A percentile compares a stretch with the other conserved stretches of the same genome.
phyloP scores from a whole-genome alignment of 2,113 vertebrate genomes.

The Dromaius novaehollandiae region DNA sequence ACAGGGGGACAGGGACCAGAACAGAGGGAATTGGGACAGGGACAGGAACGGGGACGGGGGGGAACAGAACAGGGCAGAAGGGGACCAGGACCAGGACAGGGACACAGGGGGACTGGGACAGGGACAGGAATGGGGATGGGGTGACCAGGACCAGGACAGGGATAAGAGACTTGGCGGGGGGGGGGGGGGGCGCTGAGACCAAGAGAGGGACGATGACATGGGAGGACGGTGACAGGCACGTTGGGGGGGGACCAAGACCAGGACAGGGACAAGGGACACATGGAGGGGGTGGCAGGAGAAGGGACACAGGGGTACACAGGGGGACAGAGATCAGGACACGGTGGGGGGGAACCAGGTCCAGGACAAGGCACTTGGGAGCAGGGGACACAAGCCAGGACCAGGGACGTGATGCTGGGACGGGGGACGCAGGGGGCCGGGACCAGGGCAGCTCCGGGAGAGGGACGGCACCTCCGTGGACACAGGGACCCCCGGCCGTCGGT shows the following conservation, averaged over 20 bases:
- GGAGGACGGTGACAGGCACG: not conserved
- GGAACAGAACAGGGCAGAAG: too few species aligned
- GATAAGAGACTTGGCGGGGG: too few species aligned
- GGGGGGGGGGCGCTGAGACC: too few species aligned
- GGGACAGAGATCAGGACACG: rapidly evolving
- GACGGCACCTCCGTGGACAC: too few species aligned
- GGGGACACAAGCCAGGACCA: too few species aligned
- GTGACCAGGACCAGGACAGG: too few species aligned
- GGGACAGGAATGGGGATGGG: not conserved
- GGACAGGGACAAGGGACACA: not conserved
- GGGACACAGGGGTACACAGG: not conserved
- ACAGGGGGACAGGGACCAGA: too few species aligned
- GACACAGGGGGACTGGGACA: not conserved
- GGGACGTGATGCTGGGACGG: rapidly evolving
- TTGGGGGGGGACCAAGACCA: not conserved
- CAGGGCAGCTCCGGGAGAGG: too few species aligned
- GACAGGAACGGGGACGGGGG: too few species aligned
- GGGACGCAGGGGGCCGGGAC: not conserved
- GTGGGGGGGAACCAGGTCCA: not conserved
- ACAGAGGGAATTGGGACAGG: too few species aligned
- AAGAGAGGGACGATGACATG: not conserved
- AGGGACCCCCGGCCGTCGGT: too few species aligned
- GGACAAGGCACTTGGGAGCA: not conserved
- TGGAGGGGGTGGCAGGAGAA: not conserved
- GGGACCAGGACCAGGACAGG: not conserved